Evolutionary conservation across 2,113 vertebrate species (phyloP).

Genomic region (Malaclemys terrapin): DNA sequence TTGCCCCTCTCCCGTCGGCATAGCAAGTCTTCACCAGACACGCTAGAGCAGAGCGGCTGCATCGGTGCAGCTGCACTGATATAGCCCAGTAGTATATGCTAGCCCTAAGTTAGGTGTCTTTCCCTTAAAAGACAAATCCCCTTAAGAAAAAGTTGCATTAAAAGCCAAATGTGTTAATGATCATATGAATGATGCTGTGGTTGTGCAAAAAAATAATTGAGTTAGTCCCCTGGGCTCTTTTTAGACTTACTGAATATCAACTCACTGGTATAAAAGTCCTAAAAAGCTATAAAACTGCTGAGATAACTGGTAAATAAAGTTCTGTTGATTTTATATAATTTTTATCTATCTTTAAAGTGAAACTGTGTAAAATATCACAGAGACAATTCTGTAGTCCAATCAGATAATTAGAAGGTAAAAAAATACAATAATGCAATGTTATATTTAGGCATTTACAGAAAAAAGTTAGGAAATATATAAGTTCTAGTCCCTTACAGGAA

Average conservation of each 20-base stretch:
- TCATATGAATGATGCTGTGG: not conserved
- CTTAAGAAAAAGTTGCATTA: not conserved
- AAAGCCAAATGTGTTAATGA: not conserved
- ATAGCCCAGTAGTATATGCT: too few species aligned
- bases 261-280: not conserved
- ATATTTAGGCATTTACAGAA: not conserved
- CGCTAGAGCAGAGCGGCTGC: too few species aligned
- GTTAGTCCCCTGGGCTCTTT: not conserved
- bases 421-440: not conserved
- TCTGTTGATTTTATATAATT: not conserved
- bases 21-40: too few species aligned
- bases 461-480: not conserved
- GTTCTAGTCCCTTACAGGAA: not conserved
- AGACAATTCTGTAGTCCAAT: not conserved
- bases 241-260: not conserved
- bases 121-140: not conserved
- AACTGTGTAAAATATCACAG: not conserved
- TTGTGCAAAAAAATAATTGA: not conserved
- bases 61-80: too few species aligned
- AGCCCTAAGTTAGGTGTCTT: not conserved
- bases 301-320: not conserved
- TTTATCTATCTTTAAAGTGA: not conserved
- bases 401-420: not conserved
- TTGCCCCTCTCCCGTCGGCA: too few species aligned
- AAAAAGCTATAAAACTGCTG: not conserved